phyloP scores from a whole-genome alignment of 2,797 vertebrate species.

The Galaxias olidus region DNA sequence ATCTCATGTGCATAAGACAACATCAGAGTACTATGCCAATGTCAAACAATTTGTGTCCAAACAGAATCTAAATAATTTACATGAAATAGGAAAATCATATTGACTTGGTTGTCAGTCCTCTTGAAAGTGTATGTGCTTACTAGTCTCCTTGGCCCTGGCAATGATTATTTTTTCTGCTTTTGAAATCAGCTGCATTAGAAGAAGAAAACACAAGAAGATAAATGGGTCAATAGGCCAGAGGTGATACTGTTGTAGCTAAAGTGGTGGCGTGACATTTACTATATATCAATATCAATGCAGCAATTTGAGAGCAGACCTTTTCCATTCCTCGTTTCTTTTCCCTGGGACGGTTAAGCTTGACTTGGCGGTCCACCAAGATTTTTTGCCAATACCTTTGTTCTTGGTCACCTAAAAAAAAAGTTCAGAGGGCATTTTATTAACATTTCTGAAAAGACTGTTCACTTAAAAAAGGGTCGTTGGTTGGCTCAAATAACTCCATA shows the following conservation, averaged over 20 bases:
- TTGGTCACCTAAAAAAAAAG: slow-evolving; percentile 79
- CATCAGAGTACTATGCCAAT: too few relatives aligned
- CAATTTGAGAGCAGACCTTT: slow-evolving; percentile 77
- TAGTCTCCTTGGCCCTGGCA: slow-evolving; percentile 84
- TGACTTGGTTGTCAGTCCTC: slow-evolving; percentile 73
- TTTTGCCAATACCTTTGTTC: slow-evolving; percentile 99
- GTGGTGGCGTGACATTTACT: not conserved
- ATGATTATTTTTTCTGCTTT: slow-evolving; percentile 95
- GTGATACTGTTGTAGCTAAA: not conserved
- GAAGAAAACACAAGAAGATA: slow-evolving; percentile 24
- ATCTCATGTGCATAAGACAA: too few relatives aligned
- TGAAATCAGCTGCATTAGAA: slow-evolving; percentile 80
- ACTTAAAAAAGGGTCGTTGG: not conserved
- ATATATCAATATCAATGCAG: not conserved
- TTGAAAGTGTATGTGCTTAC: slow-evolving; percentile 89
- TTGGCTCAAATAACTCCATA: too few relatives aligned
- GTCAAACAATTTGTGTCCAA: too few relatives aligned
- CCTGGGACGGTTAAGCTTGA: slow-evolving; percentile 94
- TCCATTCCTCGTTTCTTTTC: slow-evolving; percentile 94
- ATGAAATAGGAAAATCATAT: not conserved
- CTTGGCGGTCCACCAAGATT: slow-evolving; percentile 96
- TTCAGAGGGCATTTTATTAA: not conserved
- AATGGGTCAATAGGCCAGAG: not conserved
- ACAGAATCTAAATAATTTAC: too few relatives aligned
- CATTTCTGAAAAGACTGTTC: not conserved